Evolutionary conservation across 2,797 vertebrate genomes (phyloP).

Genomic region (Hoplostethus mediterraneus): DNA sequence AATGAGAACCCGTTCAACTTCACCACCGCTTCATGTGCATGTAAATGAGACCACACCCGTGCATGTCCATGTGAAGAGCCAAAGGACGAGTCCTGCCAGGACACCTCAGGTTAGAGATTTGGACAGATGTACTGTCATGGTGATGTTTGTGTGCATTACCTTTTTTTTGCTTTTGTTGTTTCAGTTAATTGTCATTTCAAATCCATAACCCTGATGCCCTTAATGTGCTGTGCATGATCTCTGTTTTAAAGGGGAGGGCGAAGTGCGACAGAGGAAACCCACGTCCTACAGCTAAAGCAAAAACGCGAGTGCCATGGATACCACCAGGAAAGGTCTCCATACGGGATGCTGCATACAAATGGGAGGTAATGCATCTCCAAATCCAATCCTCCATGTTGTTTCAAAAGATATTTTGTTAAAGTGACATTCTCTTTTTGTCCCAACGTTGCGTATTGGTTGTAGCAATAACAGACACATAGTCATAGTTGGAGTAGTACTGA

Average conservation of each 20-base stretch:
- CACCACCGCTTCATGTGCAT: constrained; percentile 93
- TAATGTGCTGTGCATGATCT: neutral
- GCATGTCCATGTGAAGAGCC: constrained; percentile 92
- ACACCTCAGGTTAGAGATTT: constrained; percentile 83
- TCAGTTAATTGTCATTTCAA: too few species aligned
- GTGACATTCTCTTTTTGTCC: neutral
- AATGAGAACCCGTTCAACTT: constrained; percentile 88
- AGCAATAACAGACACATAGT: neutral
- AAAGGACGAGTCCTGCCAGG: constrained; percentile 82
- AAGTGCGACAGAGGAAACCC: constrained; percentile 80
- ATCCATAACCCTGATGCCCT: too few species aligned
- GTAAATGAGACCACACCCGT: constrained; percentile 91
- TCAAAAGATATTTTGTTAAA: too few species aligned
- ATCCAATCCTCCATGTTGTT: neutral
- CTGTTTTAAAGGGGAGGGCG: constrained; percentile 68
- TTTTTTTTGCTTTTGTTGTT: too few species aligned
- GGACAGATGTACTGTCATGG: neutral
- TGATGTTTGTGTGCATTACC: neutral
- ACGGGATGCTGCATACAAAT: constrained; percentile 84
- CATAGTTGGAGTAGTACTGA: constrained; percentile 4
- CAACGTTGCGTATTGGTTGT: neutral
- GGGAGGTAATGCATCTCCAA: constrained; percentile 87
- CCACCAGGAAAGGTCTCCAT: constrained; percentile 89
- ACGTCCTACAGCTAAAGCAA: constrained; percentile 84
- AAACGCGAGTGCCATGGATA: constrained; percentile 90